phyloP scores from a whole-genome alignment of 1,140 invertebrate species.

The Spodoptera frugiperda region DNA sequence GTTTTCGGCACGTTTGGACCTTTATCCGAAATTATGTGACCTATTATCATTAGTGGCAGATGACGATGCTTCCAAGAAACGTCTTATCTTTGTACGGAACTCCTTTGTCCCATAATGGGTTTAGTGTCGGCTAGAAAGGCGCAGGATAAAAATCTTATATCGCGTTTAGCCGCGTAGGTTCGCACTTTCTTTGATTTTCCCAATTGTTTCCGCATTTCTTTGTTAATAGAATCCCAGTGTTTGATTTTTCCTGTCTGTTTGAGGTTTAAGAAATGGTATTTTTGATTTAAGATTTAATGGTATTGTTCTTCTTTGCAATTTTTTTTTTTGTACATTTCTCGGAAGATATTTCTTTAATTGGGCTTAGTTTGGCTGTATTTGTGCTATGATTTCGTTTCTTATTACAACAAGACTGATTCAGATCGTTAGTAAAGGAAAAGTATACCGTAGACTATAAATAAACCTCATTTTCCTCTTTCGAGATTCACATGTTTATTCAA shows the following conservation, averaged over 20 bases:
- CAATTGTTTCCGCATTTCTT: constrained; percentile 20
- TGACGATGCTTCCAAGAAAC: constrained; percentile 55
- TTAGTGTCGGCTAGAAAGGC: constrained; percentile 46
- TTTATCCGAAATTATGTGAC: constrained; percentile 60
- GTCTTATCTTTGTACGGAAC: constrained; percentile 63
- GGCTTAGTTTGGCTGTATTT: no score
- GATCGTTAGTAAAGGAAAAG: no score
- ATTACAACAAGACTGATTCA: no score
- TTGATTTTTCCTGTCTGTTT: neutral
- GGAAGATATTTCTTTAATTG: no score
- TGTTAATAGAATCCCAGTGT: constrained; percentile 12
- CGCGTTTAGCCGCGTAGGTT: constrained; percentile 8
- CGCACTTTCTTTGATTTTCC: constrained; percentile 24
- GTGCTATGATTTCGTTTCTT: no score
- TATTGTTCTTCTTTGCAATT: no score
- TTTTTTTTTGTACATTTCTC: no score
- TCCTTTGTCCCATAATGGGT: constrained; percentile 60
- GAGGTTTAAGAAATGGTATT: neutral
- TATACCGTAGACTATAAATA: no score
- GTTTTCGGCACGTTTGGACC: constrained; percentile 50
- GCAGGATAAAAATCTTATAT: constrained; percentile 49
- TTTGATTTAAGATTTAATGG: no score
- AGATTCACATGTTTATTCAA: neutral
- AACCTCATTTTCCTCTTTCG: no score
- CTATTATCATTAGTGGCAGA: constrained; percentile 64